Base-by-base conservation (phyloP, 2,888 invertebrate genomes). In the Zele albiditarsus region DNA sequence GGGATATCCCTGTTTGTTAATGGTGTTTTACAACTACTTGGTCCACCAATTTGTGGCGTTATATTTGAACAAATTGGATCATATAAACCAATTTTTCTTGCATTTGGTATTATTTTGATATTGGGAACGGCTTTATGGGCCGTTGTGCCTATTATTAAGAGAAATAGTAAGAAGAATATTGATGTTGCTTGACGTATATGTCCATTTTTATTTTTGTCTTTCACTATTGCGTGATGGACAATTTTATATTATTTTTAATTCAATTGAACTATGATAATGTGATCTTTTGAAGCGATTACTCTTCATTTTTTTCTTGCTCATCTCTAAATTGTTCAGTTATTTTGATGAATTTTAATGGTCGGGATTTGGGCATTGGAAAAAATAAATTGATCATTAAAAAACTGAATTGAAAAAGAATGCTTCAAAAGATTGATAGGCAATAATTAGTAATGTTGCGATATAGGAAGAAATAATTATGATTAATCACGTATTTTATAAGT, bases 1-100 rank as follows among this genome's bases (percentile, higher is more conserved):
- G 96, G 96, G 0, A 95, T 96, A 25, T 95, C 95, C 78, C 89
- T 96, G 38, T 96, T 96, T 83, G 92, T 96, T n/a, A 96, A 96
- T 82, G 96, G 96, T 1, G 92, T 96, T 57, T 86, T 96, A 8
- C 96, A 96, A 87, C 87, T 96, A 53, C 90, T 95, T 0, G 96
- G 96, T 0, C 96, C 96, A 1, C 96, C 96, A 0, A 88, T 95
- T 5, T 96, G 96, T 85, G 96, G 96, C 0, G 83, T 92, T 12
- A 94, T 95, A 91, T 94, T 91, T 78, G 93, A 95, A 81, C 84
- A 90, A 31, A 90, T 93, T 0, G 86, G 92, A 0, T 92, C 94
- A 0, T 95, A 94, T 85, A 92, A 92, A 79, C 93, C 94, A 0
- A 91, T 96, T 60, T 95, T 96, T 82, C 91, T 93, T 6, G 92